These are phyloP conservation scores for Ditylenchus dipsaci DNA, from an alignment of 1,140 invertebrate genomes.

Conservation along the genomic window DNA sequence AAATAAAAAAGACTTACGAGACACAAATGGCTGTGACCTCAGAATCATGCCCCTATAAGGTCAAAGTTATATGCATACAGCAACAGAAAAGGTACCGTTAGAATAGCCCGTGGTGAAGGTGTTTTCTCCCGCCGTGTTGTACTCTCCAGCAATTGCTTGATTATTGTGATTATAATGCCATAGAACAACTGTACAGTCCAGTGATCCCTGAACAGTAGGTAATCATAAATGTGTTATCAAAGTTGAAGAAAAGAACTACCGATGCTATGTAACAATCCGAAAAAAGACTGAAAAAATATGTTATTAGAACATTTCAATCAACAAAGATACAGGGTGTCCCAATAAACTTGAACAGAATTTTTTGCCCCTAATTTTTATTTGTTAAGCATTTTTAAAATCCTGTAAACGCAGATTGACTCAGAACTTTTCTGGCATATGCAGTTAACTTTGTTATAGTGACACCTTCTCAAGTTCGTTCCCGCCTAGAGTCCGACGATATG, in stretches of 20 bases:
- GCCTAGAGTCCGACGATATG: too few species aligned
- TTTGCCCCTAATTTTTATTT: too few species aligned
- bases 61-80: too few species aligned
- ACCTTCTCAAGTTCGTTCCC: too few species aligned
- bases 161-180: constrained; percentile 94
- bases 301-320: not conserved
- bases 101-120: constrained; percentile 85
- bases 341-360: too few species aligned
- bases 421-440: too few species aligned
- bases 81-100: constrained; percentile 65
- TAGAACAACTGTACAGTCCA: constrained; percentile 87
- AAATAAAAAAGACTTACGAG: constrained; percentile 3
- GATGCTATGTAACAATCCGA: constrained; percentile 97
- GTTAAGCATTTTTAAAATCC: too few species aligned
- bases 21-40: constrained; percentile 68
- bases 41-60: constrained; percentile 76
- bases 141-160: constrained; percentile 84
- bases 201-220: too few species aligned
- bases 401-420: too few species aligned
- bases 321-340: too few species aligned
- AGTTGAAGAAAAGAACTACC: constrained; percentile 69
- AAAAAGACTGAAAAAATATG: constrained; percentile 66
- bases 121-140: constrained; percentile 64
- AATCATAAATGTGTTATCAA: too few species aligned
- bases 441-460: too few species aligned